Percentiles rank a stretch among this genome's conserved stretches.
phyloP scores from a whole-genome alignment of 92 coral and sea anemone species.

The Zoanthus sansibaricus region DNA sequence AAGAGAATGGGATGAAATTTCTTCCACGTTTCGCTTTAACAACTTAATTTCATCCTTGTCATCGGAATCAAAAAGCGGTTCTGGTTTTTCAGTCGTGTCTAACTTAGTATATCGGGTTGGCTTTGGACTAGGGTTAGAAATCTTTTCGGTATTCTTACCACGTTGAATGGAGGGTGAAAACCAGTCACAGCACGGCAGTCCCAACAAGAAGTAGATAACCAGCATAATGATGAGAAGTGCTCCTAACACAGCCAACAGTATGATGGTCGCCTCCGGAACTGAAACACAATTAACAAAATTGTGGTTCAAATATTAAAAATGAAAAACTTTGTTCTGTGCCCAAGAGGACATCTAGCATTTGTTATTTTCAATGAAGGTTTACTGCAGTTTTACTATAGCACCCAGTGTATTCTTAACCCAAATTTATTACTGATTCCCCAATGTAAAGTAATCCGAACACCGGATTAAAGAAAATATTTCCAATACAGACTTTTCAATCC shows the following conservation, averaged over 20 bases:
- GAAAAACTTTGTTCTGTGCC: not conserved
- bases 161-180: not conserved
- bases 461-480: too few relatives aligned
- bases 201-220: conserved; percentile 11
- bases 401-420: too few relatives aligned
- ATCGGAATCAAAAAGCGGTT: conserved; percentile 44
- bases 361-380: not conserved
- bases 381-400: too few relatives aligned
- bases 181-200: conserved; percentile 10
- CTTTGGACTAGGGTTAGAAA: not conserved
- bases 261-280: conserved; percentile 38
- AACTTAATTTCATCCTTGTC: conserved; percentile 9
- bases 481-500: too few relatives aligned
- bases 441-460: too few relatives aligned
- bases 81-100: conserved; percentile 5
- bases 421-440: too few relatives aligned
- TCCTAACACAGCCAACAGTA: conserved; percentile 26
- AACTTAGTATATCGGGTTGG: conserved; percentile 19
- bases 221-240: conserved; percentile 14
- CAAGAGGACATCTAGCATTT: not conserved
- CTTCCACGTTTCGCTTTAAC: conserved; percentile 3
- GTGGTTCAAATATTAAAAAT: not conserved
- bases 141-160: not conserved
- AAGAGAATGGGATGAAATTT: conserved; percentile 5
- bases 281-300: not conserved